Evolutionary conservation across 1,140 invertebrate genomes (phyloP).

Genomic region (Micrasema longulum): DNA sequence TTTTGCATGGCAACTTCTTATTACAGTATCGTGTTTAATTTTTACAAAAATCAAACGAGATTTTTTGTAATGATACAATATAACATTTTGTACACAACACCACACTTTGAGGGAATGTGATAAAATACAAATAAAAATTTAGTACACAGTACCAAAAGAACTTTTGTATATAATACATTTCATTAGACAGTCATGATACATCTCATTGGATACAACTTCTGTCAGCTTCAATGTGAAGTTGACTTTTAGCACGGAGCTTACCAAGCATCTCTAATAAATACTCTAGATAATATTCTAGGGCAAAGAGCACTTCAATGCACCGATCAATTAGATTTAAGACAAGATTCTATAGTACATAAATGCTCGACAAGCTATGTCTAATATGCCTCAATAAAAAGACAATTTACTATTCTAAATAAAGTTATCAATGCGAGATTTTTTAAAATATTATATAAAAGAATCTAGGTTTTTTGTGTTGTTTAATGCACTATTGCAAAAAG

Average conservation of each 20-base stretch:
- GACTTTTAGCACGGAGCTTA: constrained; percentile 28
- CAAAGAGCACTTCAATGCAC: constrained; percentile 47
- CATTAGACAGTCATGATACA: constrained; percentile 49
- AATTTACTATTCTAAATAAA: constrained; percentile 5
- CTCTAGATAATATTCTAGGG: constrained; percentile 53
- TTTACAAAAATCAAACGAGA: constrained; percentile 49
- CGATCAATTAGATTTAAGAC: constrained; percentile 10
- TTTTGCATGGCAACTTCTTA: constrained; percentile 55
- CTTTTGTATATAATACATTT: constrained; percentile 55
- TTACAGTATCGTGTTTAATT: constrained; percentile 51
- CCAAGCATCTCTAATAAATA: constrained; percentile 27
- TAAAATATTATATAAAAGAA: too few relatives aligned
- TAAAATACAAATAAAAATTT: constrained; percentile 54
- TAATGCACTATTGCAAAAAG: too few relatives aligned
- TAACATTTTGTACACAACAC: constrained; percentile 46
- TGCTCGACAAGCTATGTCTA: background rate
- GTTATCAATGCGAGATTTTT: background rate
- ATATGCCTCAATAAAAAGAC: constrained; percentile 1
- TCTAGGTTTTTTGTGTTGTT: too few relatives aligned
- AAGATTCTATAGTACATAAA: constrained; percentile 28
- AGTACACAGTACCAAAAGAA: constrained; percentile 55
- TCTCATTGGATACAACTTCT: constrained; percentile 46
- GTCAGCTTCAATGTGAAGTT: constrained; percentile 54
- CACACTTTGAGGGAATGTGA: constrained; percentile 51
- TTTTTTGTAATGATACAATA: constrained; percentile 43